Base-by-base conservation (phyloP, 2,113 vertebrate species). In the Eulacestoma nigropectus region DNA sequence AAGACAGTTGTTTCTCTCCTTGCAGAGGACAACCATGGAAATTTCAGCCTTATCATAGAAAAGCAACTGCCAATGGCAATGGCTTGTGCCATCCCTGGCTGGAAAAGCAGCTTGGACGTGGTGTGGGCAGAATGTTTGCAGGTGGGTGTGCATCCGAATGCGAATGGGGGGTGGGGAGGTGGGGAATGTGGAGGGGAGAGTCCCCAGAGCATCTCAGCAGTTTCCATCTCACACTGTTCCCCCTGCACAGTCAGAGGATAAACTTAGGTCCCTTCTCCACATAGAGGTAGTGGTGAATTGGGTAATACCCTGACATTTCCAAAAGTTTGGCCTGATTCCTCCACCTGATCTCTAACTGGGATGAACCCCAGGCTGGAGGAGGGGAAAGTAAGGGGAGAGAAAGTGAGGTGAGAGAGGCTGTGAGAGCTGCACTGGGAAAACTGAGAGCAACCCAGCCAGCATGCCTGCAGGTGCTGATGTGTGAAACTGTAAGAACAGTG, bases 401-500 rank as follows among this genome's bases (percentile, higher is more conserved):
- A 74, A 60, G 20, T 33, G 69, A 77, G 9, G 19, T 32, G 27
- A 75, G 42, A 79, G 37, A 79, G n/a, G 27, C n/a, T 84, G 42
- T 0, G 1, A 84, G 42, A 80, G 16, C 35, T 22, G 52, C 42
- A 8, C 21, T 4, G 2, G 37, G n/a, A 49, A 56, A 67, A 57
- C 15, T 0, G 4, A 49, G 70, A 56, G 73, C 3, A 9, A 8
- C 18, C 10, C 23, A 55, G 19, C 39, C 17, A 41, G 39, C n/a
- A 32, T 37, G 57, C 42, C 69, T 50, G 63, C 4, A 9, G 82
- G 67, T 18, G 16, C 39, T 1, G 17, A 26, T 9, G 32, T 4
- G 13, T 13, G 52, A 76, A 33, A n/a, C 56, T 55, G 23, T 2
- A 8, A 46, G 33, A 33, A 49, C 47, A 72, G 59, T 0, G 0